A percentile compares a stretch with the other conserved stretches of the same genome.
These are phyloP conservation scores for Seriola aureovittata DNA, from an alignment of 2,113 vertebrate species.

Conservation along the genomic window DNA sequence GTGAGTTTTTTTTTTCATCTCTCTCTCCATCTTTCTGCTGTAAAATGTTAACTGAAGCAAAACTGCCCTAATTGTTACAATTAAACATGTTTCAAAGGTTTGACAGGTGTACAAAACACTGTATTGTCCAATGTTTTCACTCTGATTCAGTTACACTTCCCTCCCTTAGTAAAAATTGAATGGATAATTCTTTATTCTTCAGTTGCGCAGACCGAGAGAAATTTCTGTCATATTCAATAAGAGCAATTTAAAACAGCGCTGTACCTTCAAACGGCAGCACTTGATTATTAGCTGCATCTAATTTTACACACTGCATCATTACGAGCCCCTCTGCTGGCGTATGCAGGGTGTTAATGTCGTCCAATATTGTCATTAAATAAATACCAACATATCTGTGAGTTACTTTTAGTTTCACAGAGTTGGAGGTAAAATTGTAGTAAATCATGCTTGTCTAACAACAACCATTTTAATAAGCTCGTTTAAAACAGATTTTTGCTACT, in stretches of 20 bases:
- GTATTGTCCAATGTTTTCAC: not conserved
- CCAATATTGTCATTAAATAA: conserved; percentile 42
- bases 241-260: not conserved
- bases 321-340: not conserved
- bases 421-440: not conserved
- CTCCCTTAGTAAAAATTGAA: conserved; percentile 9
- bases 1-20: not conserved
- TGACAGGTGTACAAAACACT: not conserved
- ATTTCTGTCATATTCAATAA: conserved; percentile 1
- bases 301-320: conserved; percentile 34
- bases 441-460: not conserved
- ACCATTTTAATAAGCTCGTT: conserved; percentile 30
- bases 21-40: not conserved
- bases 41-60: conserved; percentile 18
- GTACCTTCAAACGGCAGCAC: conserved; percentile 8
- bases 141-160: not conserved
- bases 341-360: conserved; percentile 26
- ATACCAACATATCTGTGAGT: conserved; percentile 28
- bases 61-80: not conserved
- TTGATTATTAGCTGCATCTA: conserved; percentile 27
- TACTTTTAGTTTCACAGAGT: conserved; percentile 30
- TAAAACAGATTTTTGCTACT: not conserved
- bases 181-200: conserved; percentile 11
- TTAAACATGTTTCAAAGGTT: not conserved
- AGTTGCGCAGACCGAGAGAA: not conserved